Evolutionary conservation across 2,113 vertebrate species (phyloP).

Genomic region (Nerophis lumbriciformis): DNA sequence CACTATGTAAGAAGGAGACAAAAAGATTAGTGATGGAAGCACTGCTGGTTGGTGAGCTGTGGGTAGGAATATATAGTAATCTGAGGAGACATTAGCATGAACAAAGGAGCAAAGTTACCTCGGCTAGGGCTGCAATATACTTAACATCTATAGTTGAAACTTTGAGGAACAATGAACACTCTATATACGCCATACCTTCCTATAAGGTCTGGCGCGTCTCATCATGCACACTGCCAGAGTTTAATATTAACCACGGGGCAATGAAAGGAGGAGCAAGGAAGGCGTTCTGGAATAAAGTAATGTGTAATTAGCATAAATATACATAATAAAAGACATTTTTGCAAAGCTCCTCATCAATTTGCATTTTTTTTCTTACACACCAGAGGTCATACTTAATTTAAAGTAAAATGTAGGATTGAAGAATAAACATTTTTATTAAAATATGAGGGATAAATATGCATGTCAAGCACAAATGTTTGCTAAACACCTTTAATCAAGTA

Average conservation of each 20-base stretch:
- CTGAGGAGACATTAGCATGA: slow-evolving; percentile 37
- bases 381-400: slow-evolving; percentile 59
- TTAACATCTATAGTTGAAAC: slow-evolving; percentile 33
- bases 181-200: slow-evolving; percentile 4
- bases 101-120: slow-evolving; percentile 18
- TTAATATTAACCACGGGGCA: slow-evolving; percentile 52
- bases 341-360: slow-evolving; percentile 56
- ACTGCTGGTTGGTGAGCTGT: slow-evolving; percentile 26
- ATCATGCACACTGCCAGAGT: slow-evolving; percentile 27
- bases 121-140: slow-evolving; percentile 21
- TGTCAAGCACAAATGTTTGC: no score
- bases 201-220: slow-evolving; percentile 14
- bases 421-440: no score
- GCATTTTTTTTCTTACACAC: slow-evolving; percentile 42
- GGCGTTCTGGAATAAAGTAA: slow-evolving; percentile 61
- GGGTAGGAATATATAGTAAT: slow-evolving; percentile 29
- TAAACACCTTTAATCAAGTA: no score
- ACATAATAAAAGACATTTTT: slow-evolving; percentile 66
- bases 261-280: slow-evolving; percentile 47
- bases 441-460: no score
- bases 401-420: slow-evolving; percentile 13
- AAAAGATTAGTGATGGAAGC: slow-evolving; percentile 26
- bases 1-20: slow-evolving; percentile 31
- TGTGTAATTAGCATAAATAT: slow-evolving; percentile 66
- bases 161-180: slow-evolving; percentile 20